Evolutionary conservation across 2,888 invertebrate genomes (phyloP), one percentile per base, ranked within the genome.

Genomic region (Zygaena filipendulae): DNA sequence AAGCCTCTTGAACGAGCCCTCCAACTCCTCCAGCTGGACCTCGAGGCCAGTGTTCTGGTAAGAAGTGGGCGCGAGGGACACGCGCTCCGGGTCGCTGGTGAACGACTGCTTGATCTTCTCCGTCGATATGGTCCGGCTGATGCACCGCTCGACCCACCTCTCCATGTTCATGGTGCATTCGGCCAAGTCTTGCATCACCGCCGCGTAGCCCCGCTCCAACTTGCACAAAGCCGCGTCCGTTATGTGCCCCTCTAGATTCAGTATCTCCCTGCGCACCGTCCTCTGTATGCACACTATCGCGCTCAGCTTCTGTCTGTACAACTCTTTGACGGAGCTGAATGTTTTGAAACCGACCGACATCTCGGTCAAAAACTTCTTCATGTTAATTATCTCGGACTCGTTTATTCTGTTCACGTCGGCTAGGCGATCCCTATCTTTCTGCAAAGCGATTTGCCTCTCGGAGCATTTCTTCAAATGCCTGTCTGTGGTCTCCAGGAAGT

Each of bases 401-500:
- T 70, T 61, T 26, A 75, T 77, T 34, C 52, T 59, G 36, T 72
- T 74, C 20, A 77, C 59, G 47, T 77, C 75, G 1, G 38, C 32
- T 24, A 75, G 45, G 35, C 70, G 51, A 36, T 77, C 77, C 9
- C 71, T 51, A 33, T 79, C 79, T 36, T 69, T 75, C 34, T 70
- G 71, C 27, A 77, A 40, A 2, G 49, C 39, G 4, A 52, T 32
- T 38, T 74, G 74, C 36, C 62, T 72, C 19, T 77, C 79, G 1
- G 70, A 52, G 38, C 72, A 75, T 16, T 64, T 55, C 29, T 54
- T 59, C 9, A 77, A 34, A 36, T 74, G 75, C 39, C 55, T 59
- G 29, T 79, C 79, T 1, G 74, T 77, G 0, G 74, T 77, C 36
- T 79, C 79, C 21, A 79, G 41, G 50, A 77, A 79, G 43, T 68